Evolutionary conservation across 2,113 vertebrate species (phyloP), one percentile per base, ranked within the genome.

Genomic region (Prionailurus bengalensis): DNA sequence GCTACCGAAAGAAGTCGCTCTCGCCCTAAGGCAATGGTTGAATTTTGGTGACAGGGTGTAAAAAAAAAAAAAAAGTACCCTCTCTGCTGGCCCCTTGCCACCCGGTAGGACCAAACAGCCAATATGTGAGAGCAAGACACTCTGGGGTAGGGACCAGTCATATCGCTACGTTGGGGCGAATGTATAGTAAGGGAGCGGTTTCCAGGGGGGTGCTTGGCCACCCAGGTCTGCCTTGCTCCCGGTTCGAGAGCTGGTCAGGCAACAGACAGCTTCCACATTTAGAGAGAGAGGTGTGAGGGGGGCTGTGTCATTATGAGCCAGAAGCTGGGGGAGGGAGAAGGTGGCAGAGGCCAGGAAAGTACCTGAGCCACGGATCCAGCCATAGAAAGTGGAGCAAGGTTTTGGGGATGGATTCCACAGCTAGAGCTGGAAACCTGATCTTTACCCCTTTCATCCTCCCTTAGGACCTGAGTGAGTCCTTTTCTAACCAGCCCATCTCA

Each of bases 381-480:
- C 39, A 39, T 1, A 0, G 17, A 8, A 73, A 27, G 29, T 27
- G 19, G 8, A 36, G 8, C 0, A 0, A 73, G 6, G 4, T 13
- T 0, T 15, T 2, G 36, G 73, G 63, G 15, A 31, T 1, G 1
- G 2, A 61, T 12, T 51, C 55, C n/a, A 29, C 71, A 17, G 45
- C 7, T 19, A 39, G 42, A 7, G 91, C 65, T 11, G 27, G 42
- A 86, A 78, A 27, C 76, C 3, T 1, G 63, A 39, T 36, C n/a
- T n/a, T 45, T 71, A 7, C 33, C 5, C n/a, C 39, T 58, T 55
- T 19, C 7, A 0, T 51, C 36, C 83, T 94, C 66, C 33, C 1
- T 27, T 8, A 51, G 31, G 21, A 27, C 5, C 25, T 19, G 10
- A 71, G 13, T 12, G 31, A 7, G 42, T 65, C 92, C 82, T 58